phyloP scores from a whole-genome alignment of 2,888 invertebrate species.

The Lithosia quadra region DNA sequence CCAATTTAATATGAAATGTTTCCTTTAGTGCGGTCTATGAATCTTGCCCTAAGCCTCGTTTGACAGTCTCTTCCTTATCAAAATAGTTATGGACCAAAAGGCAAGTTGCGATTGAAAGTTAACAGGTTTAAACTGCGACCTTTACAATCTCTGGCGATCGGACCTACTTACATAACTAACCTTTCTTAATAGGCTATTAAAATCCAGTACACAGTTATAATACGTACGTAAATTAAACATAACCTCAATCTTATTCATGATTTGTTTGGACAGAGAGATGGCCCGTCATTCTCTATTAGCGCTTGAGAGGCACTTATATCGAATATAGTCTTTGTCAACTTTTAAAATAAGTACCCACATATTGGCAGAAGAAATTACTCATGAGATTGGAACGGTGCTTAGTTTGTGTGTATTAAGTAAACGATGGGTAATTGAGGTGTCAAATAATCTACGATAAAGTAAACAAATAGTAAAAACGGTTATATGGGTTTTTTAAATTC shows the following conservation, averaged over 20 bases:
- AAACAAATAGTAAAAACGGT: constrained; percentile 6
- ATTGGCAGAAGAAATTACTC: constrained; percentile 42
- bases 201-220: not conserved
- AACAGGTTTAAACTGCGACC: not conserved
- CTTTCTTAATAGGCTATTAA: not conserved
- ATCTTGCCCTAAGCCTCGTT: not conserved
- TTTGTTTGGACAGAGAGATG: constrained; percentile 20
- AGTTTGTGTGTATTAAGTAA: constrained; percentile 15
- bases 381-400: constrained; percentile 27
- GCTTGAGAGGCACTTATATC: constrained; percentile 39
- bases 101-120: not conserved
- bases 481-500: constrained; percentile 13
- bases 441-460: constrained; percentile 10
- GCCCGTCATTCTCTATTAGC: constrained; percentile 59
- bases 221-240: constrained; percentile 32
- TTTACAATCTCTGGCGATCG: not conserved
- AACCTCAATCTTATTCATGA: constrained; percentile 36
- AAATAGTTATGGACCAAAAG: not conserved
- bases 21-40: too few relatives aligned
- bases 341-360: constrained; percentile 13
- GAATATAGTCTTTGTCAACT: constrained; percentile 35
- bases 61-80: not conserved
- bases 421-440: constrained; percentile 13
- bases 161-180: not conserved
- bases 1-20: too few relatives aligned